A percentile compares a stretch with the other conserved stretches of the same genome.
Evolutionary conservation across 2,113 vertebrate genomes (phyloP).

Genomic region (Varanus komodoensis): DNA sequence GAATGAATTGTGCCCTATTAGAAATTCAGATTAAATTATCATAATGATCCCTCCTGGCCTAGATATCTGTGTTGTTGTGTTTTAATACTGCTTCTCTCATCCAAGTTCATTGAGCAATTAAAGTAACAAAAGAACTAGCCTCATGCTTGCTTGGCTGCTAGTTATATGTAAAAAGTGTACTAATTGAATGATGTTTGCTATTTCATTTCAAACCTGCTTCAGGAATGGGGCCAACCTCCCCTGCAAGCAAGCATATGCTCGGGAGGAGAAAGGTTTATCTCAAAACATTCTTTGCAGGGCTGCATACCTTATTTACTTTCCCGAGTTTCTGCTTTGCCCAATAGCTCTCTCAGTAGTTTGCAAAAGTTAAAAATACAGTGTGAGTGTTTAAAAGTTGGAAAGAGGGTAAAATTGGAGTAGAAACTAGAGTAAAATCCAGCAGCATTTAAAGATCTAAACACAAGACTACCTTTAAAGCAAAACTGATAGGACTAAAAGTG

Average conservation of each 20-base stretch:
- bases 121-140: not conserved
- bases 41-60: constrained; percentile 16
- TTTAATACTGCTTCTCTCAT: not conserved
- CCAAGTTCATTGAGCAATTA: constrained; percentile 6
- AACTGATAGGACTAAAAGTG: too few species aligned
- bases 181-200: not conserved
- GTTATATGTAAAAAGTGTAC: constrained; percentile 4
- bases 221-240: not conserved
- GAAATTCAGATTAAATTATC: constrained; percentile 8
- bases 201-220: not conserved
- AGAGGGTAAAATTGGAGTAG: too few species aligned
- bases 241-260: too few species aligned
- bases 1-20: not conserved
- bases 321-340: too few species aligned
- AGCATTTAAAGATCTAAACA: too few species aligned
- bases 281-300: not conserved
- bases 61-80: not conserved
- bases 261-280: not conserved
- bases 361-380: too few species aligned
- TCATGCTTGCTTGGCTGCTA: not conserved
- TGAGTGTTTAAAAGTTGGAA: too few species aligned
- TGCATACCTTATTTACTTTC: not conserved
- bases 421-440: too few species aligned
- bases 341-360: too few species aligned
- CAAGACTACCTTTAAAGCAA: too few species aligned